A percentile compares a stretch with the other conserved stretches of the same genome.
Evolutionary conservation across 2,888 invertebrate species (phyloP).

Genomic region (Atethmia centrago): DNA sequence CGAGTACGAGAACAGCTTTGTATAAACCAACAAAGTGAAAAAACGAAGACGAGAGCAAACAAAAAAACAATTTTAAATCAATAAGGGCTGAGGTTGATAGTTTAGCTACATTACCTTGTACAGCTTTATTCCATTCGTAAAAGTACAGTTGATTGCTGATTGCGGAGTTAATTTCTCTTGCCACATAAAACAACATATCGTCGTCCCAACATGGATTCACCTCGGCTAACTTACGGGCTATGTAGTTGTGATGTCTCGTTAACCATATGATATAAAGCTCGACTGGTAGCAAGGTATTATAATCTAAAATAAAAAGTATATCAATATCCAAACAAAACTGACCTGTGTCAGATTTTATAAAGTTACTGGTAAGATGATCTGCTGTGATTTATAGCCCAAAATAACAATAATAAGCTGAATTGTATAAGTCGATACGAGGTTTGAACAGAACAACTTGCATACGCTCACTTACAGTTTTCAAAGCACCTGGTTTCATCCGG

Average conservation of each 20-base stretch:
- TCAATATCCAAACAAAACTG: neutral
- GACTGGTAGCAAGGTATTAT: slow-evolving; percentile 13
- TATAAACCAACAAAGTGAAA: too few species aligned
- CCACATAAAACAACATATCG: slow-evolving; percentile 67
- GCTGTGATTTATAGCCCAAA: neutral
- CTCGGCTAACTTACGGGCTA: slow-evolving; percentile 63
- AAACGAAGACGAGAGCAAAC: too few species aligned
- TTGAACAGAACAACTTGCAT: neutral
- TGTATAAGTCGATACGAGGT: neutral
- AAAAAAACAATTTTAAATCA: too few species aligned
- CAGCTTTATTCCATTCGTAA: slow-evolving; percentile 63
- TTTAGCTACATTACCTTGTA: slow-evolving; percentile 16
- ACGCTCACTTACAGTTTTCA: slow-evolving; percentile 32
- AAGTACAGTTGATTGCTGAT: slow-evolving; percentile 66
- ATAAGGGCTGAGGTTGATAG: neutral
- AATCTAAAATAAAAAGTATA: slow-evolving; percentile 17
- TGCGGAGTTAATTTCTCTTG: slow-evolving; percentile 73
- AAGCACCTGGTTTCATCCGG: slow-evolving; percentile 43
- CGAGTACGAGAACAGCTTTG: too few species aligned
- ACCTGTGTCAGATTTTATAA: neutral
- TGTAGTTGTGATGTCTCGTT: slow-evolving; percentile 70
- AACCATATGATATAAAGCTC: slow-evolving; percentile 40
- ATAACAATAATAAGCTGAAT: too few species aligned
- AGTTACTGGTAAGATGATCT: neutral
- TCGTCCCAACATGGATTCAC: slow-evolving; percentile 76